A percentile compares a stretch with the other conserved stretches of the same genome.
Evolutionary conservation across 2,113 vertebrate species (phyloP).

Genomic region (Scophthalmus maximus): DNA sequence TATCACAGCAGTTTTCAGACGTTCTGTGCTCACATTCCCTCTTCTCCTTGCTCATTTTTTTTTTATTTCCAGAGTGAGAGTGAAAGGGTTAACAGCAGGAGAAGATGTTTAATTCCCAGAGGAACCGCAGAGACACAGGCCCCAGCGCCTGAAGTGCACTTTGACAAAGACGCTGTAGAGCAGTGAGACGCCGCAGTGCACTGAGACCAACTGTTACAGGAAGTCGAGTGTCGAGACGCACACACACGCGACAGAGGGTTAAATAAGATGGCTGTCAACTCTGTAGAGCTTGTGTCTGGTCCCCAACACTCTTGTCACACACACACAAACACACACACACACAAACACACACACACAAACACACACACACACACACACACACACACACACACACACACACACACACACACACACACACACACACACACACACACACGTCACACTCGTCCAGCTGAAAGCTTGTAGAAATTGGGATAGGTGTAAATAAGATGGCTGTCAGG

Average conservation of each 20-base stretch:
- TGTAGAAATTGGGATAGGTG: slow-evolving; percentile 77
- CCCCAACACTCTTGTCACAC: too few relatives aligned
- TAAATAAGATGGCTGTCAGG: slow-evolving; percentile 80
- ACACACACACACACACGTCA: slow-evolving; percentile 17
- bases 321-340: slow-evolving; percentile 20
- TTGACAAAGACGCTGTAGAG: slow-evolving; percentile 45
- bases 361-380: slow-evolving; percentile 24
- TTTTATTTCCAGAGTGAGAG: slow-evolving; percentile 7
- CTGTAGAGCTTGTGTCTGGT: slow-evolving; percentile 43
- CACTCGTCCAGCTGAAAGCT: slow-evolving; percentile 66
- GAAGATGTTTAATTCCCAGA: slow-evolving; percentile 28
- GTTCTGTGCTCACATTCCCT: slow-evolving; percentile 4
- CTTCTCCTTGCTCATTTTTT: slow-evolving; percentile 2
- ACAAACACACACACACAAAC: slow-evolving; percentile 13
- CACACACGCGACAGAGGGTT: slow-evolving; percentile 57
- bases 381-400: slow-evolving; percentile 11
- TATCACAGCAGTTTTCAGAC: slow-evolving; percentile 27
- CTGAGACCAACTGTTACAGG: slow-evolving; percentile 52
- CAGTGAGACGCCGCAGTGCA: slow-evolving; percentile 16
- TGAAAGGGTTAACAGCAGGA: slow-evolving; percentile 28
- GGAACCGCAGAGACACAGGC: slow-evolving; percentile 13
- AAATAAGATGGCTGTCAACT: slow-evolving; percentile 74
- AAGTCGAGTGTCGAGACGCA: slow-evolving; percentile 51
- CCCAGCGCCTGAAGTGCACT: slow-evolving; percentile 25
- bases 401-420: slow-evolving; percentile 19